Evolutionary conservation across 2,797 vertebrate genomes (phyloP).

Genomic region (Mycteria americana): DNA sequence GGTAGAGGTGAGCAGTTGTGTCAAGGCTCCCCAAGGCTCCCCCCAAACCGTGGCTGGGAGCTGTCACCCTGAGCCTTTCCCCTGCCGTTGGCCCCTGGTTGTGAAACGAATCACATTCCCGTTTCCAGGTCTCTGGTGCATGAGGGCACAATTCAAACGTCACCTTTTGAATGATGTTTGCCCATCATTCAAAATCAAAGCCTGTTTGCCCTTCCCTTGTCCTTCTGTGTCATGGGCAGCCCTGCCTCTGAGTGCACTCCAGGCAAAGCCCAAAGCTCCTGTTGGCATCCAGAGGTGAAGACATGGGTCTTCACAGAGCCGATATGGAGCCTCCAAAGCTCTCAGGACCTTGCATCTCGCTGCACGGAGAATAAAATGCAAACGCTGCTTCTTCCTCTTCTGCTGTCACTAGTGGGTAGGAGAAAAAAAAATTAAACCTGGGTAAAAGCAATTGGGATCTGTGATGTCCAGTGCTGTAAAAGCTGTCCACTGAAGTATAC

Average conservation of each 20-base stretch:
- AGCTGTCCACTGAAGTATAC: neutral
- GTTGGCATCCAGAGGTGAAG: neutral
- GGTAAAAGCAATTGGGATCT: neutral
- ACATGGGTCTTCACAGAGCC: neutral
- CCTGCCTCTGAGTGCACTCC: neutral
- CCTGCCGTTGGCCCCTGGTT: neutral
- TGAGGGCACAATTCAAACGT: neutral
- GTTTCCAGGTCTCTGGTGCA: neutral
- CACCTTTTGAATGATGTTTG: slow-evolving; percentile 17
- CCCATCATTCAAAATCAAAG: slow-evolving; percentile 26
- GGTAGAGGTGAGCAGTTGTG: accelerated
- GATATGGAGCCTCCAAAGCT: neutral
- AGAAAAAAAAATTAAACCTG: neutral
- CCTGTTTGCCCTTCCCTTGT: neutral
- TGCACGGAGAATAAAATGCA: neutral
- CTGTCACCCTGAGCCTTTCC: neutral
- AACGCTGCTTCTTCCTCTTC: neutral
- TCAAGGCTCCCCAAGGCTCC: neutral
- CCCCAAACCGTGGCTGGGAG: neutral
- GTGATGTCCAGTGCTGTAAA: neutral
- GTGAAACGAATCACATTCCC: neutral
- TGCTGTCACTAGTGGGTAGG: neutral
- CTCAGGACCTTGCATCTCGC: neutral
- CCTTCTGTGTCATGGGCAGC: neutral
- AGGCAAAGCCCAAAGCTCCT: neutral